These are phyloP conservation scores for Noctua janthe DNA, from an alignment of 2,888 invertebrate species.

Conservation along the genomic window DNA sequence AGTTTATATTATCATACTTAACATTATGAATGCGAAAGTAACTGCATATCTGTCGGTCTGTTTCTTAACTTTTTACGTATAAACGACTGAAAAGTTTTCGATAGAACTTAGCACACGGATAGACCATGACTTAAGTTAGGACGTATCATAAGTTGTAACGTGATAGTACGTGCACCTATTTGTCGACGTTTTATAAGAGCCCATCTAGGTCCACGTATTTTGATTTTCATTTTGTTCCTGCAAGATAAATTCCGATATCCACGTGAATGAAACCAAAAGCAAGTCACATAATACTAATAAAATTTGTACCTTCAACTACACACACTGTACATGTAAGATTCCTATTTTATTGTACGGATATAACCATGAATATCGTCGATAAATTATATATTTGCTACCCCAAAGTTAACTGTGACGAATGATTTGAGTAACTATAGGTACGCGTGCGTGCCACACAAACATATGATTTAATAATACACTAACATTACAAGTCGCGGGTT, in stretches of 20 bases:
- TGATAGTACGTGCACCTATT: not conserved
- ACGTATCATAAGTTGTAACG: not conserved
- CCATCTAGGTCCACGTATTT: too few relatives aligned
- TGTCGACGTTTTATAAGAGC: too few relatives aligned
- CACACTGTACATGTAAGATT: not conserved
- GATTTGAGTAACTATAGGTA: constrained; percentile 66
- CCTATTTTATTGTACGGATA: not conserved
- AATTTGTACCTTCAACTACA: not conserved
- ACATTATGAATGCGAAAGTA: not conserved
- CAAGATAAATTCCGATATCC: not conserved
- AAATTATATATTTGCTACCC: constrained; percentile 65
- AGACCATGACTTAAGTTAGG: not conserved
- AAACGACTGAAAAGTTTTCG: not conserved
- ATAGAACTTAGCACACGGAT: not conserved
- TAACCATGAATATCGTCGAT: constrained; percentile 46
- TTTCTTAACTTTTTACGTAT: not conserved
- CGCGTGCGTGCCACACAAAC: constrained; percentile 75
- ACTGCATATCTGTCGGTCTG: not conserved
- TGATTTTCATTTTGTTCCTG: not conserved
- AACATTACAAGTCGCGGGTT: constrained; percentile 67
- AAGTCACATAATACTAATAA: not conserved
- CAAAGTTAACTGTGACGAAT: constrained; percentile 72
- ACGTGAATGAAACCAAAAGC: not conserved
- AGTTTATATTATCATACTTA: not conserved
- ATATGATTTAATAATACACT: constrained; percentile 75